These are phyloP conservation scores for Scleropages formosus DNA, from an alignment of 2,797 vertebrate genomes.

Conservation along the genomic window DNA sequence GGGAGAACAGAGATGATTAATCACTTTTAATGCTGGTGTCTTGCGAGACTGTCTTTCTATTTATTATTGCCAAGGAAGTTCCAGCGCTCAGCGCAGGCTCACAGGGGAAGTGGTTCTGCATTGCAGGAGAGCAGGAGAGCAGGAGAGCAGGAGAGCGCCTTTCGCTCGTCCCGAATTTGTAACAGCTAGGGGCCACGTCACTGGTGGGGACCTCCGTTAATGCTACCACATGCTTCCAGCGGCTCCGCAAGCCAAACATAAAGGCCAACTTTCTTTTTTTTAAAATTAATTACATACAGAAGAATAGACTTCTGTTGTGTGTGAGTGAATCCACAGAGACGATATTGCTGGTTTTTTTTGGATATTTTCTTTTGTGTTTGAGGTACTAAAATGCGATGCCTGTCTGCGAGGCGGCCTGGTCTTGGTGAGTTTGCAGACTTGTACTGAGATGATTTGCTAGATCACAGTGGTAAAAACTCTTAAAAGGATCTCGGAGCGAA, in stretches of 20 bases:
- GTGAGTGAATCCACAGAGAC: constrained; percentile 62
- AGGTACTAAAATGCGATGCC: neutral
- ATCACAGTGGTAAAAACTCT: neutral
- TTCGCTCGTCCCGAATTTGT: constrained; percentile 90
- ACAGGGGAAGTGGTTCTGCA: constrained; percentile 81
- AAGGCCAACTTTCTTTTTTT: constrained; percentile 71
- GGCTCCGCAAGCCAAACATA: constrained; percentile 75
- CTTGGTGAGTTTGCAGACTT: neutral
- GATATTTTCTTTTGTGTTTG: neutral
- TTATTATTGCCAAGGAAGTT: constrained; percentile 94
- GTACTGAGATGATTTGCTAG: neutral
- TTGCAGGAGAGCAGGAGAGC: constrained; percentile 82
- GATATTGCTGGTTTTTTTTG: neutral
- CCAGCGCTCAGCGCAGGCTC: constrained; percentile 76
- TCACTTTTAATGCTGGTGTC: constrained; percentile 96
- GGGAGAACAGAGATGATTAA: constrained; percentile 90
- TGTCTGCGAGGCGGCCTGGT: neutral
- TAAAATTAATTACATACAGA: constrained; percentile 78
- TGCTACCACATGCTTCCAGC: constrained; percentile 74
- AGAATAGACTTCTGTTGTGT: constrained; percentile 70
- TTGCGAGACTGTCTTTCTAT: constrained; percentile 93
- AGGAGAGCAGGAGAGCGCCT: too few species aligned
- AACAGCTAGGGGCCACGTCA: constrained; percentile 79
- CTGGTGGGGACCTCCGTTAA: constrained; percentile 73
- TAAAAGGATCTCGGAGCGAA: neutral